Percentiles rank a stretch among this genome's conserved stretches.
phyloP scores from a whole-genome alignment of 2,113 vertebrate genomes.

The Hemichromis elongatus region DNA sequence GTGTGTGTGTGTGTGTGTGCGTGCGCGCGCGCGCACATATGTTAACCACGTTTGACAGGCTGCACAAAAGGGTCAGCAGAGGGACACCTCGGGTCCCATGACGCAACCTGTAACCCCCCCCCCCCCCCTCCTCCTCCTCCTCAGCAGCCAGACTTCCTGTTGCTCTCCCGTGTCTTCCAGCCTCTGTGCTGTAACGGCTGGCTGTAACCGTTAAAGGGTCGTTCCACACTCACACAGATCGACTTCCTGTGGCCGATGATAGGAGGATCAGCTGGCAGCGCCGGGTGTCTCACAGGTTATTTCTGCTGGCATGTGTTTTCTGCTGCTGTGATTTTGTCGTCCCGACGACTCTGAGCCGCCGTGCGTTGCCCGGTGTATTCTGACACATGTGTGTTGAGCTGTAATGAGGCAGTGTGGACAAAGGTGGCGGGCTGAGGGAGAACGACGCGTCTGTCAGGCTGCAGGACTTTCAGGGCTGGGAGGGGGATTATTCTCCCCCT shows the following conservation, averaged over 20 bases:
- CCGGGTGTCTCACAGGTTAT: not conserved
- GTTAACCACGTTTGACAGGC: constrained; percentile 96
- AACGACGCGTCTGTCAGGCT: constrained; percentile 24
- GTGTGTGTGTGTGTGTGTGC: too few species aligned
- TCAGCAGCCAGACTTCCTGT: not conserved
- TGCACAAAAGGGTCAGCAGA: constrained; percentile 75
- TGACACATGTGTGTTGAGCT: not conserved
- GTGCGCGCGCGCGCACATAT: too few species aligned
- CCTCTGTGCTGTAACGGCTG: not conserved
- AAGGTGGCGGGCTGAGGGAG: constrained; percentile 7
- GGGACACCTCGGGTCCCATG: constrained; percentile 89
- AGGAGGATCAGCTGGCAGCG: not conserved
- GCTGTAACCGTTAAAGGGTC: not conserved
- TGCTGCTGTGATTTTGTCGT: not conserved
- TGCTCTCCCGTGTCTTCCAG: not conserved
- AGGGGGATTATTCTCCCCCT: constrained; percentile 72
- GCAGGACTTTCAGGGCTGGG: not conserved
- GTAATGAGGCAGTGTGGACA: not conserved
- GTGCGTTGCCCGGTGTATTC: not conserved
- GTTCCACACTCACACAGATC: not conserved
- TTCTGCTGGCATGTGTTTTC: not conserved
- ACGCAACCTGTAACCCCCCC: constrained; percentile 71
- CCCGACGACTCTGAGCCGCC: not conserved
- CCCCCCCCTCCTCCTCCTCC: not conserved
- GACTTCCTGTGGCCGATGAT: not conserved